Base-by-base conservation (phyloP, 2,888 invertebrate species). In the Lathronympha strigana region DNA sequence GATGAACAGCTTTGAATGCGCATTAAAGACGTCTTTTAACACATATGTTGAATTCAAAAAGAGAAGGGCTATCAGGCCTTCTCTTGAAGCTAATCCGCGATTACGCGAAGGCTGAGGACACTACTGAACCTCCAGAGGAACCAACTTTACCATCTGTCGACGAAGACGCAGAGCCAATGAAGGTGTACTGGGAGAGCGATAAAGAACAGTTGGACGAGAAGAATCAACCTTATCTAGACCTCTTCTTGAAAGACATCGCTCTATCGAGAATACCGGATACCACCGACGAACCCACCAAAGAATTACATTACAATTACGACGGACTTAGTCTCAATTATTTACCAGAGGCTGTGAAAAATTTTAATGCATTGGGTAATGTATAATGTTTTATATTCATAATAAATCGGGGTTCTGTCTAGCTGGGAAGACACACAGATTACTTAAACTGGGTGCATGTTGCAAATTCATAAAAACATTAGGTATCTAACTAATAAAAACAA, bases 401-500 rank as follows among this genome's bases (percentile, higher is more conserved):
- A 69, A 69, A 69, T 70, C 63, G 72, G 68, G 68, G 69, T 76
- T 73, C 66, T 68, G 67, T 68, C 57, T 67, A 64, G 66, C 72
- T 76, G 72, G 77, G 88, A 86, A 90, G 92, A 92, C 90, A 90
- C 89, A 91, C 91, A 90, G 91, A 90, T 88, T 80, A 77, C 76
- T 80, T 72, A 80, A 82, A 83, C 83, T 87, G 86, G 80, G 81
- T 85, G 87, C 87, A 86, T 85, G 86, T 73, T 67, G 64, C 51
- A 64, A 70, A 66, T 66, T 67, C 60, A 67, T 54, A 49, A 57
- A 43, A 51, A 45, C 43, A 28, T 13, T n/a, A 36, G 4, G 4
- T 36, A 23, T n/a, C 13, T n/a, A 21, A 60, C 53, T 60, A 45
- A 58, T 28, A 45, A 31, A 38, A 15, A 64, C n/a, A 43, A 45